phyloP scores from a whole-genome alignment of 2,888 invertebrate species.

The Lycophotia porphyrea region DNA sequence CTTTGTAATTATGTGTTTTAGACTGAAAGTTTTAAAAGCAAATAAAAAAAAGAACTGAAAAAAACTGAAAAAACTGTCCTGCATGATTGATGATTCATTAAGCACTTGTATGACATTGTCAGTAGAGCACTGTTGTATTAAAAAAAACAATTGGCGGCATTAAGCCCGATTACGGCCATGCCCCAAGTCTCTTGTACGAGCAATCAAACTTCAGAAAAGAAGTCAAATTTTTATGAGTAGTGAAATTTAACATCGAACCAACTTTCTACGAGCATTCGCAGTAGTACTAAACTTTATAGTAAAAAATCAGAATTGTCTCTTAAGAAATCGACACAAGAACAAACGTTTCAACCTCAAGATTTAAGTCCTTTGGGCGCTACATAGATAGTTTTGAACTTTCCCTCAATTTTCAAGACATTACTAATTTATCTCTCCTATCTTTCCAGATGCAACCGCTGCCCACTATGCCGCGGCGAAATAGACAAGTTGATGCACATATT shows the following conservation, averaged over 20 bases:
- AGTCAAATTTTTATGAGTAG: too few species aligned
- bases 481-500: conserved; percentile 93
- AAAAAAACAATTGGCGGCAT: too few species aligned
- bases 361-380: not conserved
- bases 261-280: not conserved
- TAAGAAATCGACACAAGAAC: not conserved
- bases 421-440: conserved; percentile 24
- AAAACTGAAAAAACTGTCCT: too few species aligned
- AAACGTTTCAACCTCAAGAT: not conserved
- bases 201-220: not conserved
- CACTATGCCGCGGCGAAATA: conserved; percentile 93
- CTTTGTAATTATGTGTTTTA: too few species aligned
- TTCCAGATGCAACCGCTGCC: conserved; percentile 93
- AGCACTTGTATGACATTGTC: too few species aligned
- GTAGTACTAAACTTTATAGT: not conserved
- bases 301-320: not conserved
- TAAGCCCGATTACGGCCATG: not conserved
- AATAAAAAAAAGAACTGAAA: too few species aligned
- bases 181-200: not conserved
- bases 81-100: not conserved
- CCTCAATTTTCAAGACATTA: not conserved
- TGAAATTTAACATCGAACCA: not conserved
- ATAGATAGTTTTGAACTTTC: not conserved
- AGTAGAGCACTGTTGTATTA: too few species aligned
- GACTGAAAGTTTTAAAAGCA: not conserved